Evolutionary conservation across 2,888 invertebrate genomes (phyloP).

Genomic region (Leptinotarsa peninsularis): DNA sequence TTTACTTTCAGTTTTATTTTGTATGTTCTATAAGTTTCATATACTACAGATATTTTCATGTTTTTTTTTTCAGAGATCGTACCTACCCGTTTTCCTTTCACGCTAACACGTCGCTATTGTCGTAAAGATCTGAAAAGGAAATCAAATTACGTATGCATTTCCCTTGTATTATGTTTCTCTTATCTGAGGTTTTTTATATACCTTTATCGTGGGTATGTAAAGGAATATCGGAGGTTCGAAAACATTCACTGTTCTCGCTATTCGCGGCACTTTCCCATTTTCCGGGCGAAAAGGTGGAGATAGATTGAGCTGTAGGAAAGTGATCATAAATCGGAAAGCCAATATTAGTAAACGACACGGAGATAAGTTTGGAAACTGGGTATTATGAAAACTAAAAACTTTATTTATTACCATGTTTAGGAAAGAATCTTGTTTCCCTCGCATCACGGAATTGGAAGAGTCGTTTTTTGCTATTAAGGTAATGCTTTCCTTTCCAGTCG

Average conservation of each 20-base stretch:
- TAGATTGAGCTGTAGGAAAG: slow-evolving; percentile 56
- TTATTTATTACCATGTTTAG: slow-evolving; percentile 38
- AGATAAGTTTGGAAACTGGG: slow-evolving; percentile 40
- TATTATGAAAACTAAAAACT: slow-evolving; percentile 46
- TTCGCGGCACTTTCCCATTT: slow-evolving; percentile 44
- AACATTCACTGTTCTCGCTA: slow-evolving; percentile 44
- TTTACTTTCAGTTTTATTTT: no score
- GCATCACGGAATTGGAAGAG: background rate
- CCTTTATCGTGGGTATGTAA: slow-evolving; percentile 59
- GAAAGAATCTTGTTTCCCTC: slow-evolving; percentile 21
- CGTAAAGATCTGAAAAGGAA: slow-evolving; percentile 54
- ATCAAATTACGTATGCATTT: slow-evolving; percentile 66
- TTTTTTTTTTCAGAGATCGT: no score
- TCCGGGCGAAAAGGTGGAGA: slow-evolving; percentile 53
- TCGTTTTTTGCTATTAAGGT: background rate
- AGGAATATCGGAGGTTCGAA: slow-evolving; percentile 48
- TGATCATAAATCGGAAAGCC: slow-evolving; percentile 56
- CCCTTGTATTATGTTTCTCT: slow-evolving; percentile 61
- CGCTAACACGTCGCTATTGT: slow-evolving; percentile 14
- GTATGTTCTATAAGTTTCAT: no score
- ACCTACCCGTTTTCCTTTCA: slow-evolving; percentile 28
- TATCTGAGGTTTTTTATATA: slow-evolving; percentile 62
- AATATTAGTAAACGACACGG: slow-evolving; percentile 51
- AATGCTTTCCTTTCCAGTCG: background rate
- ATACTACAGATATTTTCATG: background rate